Percentiles rank a stretch among this genome's conserved stretches.
Conservation (phyloP, 2,888 invertebrate species). For the Pimpla rufipes region DNA sequence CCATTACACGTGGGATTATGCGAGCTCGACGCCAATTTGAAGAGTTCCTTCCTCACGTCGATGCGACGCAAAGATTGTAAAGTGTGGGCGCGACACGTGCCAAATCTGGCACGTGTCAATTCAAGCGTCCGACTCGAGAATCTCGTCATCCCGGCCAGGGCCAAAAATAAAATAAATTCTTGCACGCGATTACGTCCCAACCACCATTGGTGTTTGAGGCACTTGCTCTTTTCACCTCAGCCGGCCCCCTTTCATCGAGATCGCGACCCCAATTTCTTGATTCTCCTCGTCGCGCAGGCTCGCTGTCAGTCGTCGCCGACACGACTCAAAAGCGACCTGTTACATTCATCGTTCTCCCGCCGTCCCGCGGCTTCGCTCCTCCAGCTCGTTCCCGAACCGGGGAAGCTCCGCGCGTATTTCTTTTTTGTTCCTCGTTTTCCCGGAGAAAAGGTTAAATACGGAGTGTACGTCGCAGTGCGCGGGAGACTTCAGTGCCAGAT, state of each 20-base stretch:
- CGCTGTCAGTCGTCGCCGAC: neutral
- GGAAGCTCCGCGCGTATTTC: constrained; percentile 3
- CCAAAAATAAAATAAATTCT: neutral
- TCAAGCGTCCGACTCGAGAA: too few species aligned
- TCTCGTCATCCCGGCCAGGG: neutral
- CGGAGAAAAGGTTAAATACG: constrained; percentile 40
- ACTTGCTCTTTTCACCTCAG: neutral
- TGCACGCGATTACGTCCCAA: neutral
- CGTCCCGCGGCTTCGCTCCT: neutral
- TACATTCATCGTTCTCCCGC: constrained; percentile 78
- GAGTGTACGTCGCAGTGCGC: constrained; percentile 13
- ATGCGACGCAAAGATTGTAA: neutral
- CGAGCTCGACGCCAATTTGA: too few species aligned
- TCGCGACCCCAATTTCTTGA: constrained; percentile 65
- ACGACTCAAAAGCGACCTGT: constrained; percentile 78
- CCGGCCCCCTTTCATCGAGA: neutral
- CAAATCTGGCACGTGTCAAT: neutral
- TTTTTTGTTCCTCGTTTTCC: neutral
- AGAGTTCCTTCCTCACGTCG: too few species aligned
- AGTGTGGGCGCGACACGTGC: neutral
- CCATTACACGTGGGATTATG: too few species aligned
- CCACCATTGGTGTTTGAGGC: neutral
- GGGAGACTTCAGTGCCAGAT: constrained; percentile 25
- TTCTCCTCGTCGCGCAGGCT: neutral
- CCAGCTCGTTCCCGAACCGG: neutral